Evolutionary conservation across 2,113 vertebrate species (phyloP), one percentile per base, ranked within the genome.

Genomic region (Scopus umbretta): DNA sequence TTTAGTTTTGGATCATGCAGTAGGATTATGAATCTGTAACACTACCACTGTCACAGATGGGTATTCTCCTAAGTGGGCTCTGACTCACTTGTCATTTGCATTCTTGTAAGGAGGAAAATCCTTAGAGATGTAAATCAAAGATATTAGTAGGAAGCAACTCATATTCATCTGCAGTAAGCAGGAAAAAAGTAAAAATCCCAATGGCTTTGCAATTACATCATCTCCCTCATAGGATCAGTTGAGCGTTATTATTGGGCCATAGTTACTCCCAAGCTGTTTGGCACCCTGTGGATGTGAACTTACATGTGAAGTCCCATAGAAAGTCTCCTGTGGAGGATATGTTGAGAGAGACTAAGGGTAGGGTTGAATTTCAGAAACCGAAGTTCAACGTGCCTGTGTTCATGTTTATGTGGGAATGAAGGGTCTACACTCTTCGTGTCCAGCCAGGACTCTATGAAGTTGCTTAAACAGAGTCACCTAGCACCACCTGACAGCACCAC

Each of bases 301-400:
- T 45, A 68, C n/a, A 17, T 29, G 10, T 43, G n/a, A 79, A 81
- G 32, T 45, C 32, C 36, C 53, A 43, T 10, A 36, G 42, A 40
- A 84, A 76, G 6, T 52, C 19, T 72, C 36, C 25, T 56, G 14
- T 36, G 10, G 16, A 49, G 23, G 11, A 40, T 26, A 19, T 34
- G 18, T 30, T 75, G 23, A 52, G 68, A 53, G 40, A 87, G 3
- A 23, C 12, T 17, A 58, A 58, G 29, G 12, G 43, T 8, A 34
- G 43, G 34, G 25, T 22, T 73, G 4, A 2, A 0, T 56, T 87
- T 90, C 25, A 30, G 67, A 56, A 66, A 9, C 7, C 0, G 0
- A 42, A 68, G 20, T 55, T 66, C 36, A 76, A 0, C 13, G 2
- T 16, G 16, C 16, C 58, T 38, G 11, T 14, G 26, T 22, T 80